These are phyloP conservation scores for Taenaris catops DNA, from an alignment of 2,888 invertebrate species.

Conservation along the genomic window DNA sequence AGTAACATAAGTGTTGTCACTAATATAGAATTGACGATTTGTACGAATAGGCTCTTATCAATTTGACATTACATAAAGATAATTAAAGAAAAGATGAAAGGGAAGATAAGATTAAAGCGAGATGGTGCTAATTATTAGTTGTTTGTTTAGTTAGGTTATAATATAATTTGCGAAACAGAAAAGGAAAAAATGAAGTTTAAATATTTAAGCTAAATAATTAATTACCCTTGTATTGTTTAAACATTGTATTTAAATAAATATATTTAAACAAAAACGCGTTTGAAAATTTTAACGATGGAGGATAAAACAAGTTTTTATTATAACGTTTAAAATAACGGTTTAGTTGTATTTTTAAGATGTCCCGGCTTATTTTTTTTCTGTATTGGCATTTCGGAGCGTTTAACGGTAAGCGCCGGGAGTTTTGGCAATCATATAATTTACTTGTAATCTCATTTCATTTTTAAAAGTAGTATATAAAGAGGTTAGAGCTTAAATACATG, in stretches of 20 bases:
- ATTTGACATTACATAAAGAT: constrained; percentile 5
- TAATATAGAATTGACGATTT: constrained; percentile 6
- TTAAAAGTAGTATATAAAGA: constrained; percentile 51
- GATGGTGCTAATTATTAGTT: constrained; percentile 34
- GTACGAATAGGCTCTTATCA: constrained; percentile 4
- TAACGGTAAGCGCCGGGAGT: constrained; percentile 45
- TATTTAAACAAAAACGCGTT: constrained; percentile 9
- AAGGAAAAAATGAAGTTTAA: neutral
- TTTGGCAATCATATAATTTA: constrained; percentile 46
- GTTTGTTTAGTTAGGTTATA: constrained; percentile 26
- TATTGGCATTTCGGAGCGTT: constrained; percentile 15
- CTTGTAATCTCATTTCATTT: constrained; percentile 62
- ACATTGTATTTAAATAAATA: constrained; percentile 9
- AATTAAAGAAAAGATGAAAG: constrained; percentile 7
- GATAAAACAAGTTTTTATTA: constrained; percentile 21
- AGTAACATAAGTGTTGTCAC: constrained; percentile 22
- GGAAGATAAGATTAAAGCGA: constrained; percentile 20
- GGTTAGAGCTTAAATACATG: constrained; percentile 51
- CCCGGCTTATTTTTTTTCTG: constrained; percentile 15
- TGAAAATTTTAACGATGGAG: constrained; percentile 3
- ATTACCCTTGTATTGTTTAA: constrained; percentile 13
- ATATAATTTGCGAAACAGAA: constrained; percentile 21
- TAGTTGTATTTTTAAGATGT: constrained; percentile 9
- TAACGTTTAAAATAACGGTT: constrained; percentile 17
- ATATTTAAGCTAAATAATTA: too few species aligned